Percentiles rank a stretch among this genome's conserved stretches.
Conservation (phyloP, 2,888 invertebrate species). For the Stenotaenia linearis region DNA sequence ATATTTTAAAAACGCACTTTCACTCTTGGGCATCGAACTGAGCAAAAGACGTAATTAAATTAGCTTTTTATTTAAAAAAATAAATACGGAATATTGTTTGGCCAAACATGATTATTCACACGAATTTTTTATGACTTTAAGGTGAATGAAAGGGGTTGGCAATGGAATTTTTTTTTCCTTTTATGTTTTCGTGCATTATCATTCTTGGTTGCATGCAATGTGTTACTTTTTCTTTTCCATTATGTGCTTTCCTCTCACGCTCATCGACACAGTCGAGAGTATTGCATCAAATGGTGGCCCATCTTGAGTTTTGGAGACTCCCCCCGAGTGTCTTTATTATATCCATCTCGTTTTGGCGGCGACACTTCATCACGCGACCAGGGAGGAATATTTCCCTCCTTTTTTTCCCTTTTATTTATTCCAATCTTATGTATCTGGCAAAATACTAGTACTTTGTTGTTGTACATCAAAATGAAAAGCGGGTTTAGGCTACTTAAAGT, state of each 20-base stretch:
- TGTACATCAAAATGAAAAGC: constrained; percentile 7
- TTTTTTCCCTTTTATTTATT: not conserved
- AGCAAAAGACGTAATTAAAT: not conserved
- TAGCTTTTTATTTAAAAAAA: too few species aligned
- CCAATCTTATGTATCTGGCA: not conserved
- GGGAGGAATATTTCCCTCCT: not conserved
- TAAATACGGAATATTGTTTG: too few species aligned
- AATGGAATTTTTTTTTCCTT: not conserved
- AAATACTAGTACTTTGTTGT: not conserved
- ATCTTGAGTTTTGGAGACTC: not conserved
- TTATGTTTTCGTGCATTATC: not conserved
- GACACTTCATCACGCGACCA: constrained; percentile 9
- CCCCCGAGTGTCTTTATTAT: constrained; percentile 5
- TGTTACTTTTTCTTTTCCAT: not conserved
- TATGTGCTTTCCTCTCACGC: not conserved
- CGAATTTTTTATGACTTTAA: not conserved
- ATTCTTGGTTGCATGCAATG: not conserved
- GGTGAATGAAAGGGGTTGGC: not conserved
- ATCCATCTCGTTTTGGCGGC: constrained; percentile 1
- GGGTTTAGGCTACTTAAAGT: constrained; percentile 8
- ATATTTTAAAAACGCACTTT: not conserved
- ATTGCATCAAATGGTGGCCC: constrained; percentile 14
- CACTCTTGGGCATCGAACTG: not conserved
- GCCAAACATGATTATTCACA: too few species aligned
- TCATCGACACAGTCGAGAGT: not conserved